Base-by-base conservation (phyloP, 2,113 vertebrate species). In the Hippoglossus stenolepis region DNA sequence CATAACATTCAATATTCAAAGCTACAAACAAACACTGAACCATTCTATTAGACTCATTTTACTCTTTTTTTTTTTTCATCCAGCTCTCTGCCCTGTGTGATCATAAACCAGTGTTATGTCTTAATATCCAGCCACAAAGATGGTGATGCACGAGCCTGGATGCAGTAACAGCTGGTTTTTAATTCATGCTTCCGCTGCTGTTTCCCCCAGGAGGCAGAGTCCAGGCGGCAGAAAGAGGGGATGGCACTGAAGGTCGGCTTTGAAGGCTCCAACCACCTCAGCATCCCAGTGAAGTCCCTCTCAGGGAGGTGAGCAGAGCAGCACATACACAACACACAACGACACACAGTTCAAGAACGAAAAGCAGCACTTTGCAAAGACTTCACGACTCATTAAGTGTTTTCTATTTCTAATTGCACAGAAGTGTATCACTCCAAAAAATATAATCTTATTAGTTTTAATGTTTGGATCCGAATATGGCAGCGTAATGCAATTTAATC, bases 261-360 rank as follows among this genome's bases (percentile, higher is more conserved):
- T 53, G 96, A 95, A 80, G 86, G 84, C 54, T 90, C 94, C 1
- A 96, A 95, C 87, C 90, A 75, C 59, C 79, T 97, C 84, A 94
- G 92, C 75, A 96, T 98, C 90, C 97, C 97, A 18, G 95, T 96
- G 24, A 97, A 96, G 82, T 82, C 80, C 9, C 86, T 96, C 38
- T 96, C 97, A 83, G 96, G 96, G 45, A 97, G 96, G 97, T 98
- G 90, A 88, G 92, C 73, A 12, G 11, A 14, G 21, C 23, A 12
- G 21, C 58, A 3, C 2, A 5, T 21, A 2, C 65, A 49, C 20
- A 63, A 56, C 53, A 43, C 63, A 5, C 51, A 9, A 2, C 13
- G 10, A 59, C 23, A 51, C 28, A 31, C 35, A 13, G 3, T 5
- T 64, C 18, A 31, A 13, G 20, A 6, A 61, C 14, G 7, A 70